Conservation (phyloP, 1,140 invertebrate species). For the Mizuhopecten yessoensis region DNA sequence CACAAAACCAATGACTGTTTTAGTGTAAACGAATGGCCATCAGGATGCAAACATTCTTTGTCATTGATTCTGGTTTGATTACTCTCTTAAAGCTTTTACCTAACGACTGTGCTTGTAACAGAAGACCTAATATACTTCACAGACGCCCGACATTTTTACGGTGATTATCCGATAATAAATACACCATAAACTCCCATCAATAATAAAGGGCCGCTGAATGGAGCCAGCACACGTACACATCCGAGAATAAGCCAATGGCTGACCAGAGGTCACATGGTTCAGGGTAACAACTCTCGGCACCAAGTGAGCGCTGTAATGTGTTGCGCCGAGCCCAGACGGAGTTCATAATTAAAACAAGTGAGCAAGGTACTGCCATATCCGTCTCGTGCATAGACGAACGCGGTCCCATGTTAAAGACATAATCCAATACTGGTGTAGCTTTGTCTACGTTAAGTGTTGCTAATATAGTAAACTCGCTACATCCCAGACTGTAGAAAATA, state of each 20-base stretch:
- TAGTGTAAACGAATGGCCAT: too few relatives aligned
- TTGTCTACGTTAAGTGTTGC: too few relatives aligned
- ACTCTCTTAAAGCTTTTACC: background rate
- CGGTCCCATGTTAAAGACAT: too few relatives aligned
- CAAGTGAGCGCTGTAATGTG: background rate
- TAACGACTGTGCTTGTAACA: background rate
- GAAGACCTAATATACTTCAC: background rate
- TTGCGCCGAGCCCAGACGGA: background rate
- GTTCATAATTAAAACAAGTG: slow-evolving; percentile 27
- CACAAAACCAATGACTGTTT: background rate
- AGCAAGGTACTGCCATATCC: background rate
- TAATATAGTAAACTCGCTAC: too few relatives aligned
- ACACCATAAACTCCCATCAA: background rate
- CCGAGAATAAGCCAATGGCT: background rate
- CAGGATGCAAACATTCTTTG: background rate
- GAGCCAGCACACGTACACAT: background rate
- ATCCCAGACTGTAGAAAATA: too few relatives aligned
- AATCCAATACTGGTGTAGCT: too few relatives aligned
- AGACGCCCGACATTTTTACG: slow-evolving; percentile 4
- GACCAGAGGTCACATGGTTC: background rate
- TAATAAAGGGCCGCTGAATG: background rate
- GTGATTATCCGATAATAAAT: slow-evolving; percentile 30
- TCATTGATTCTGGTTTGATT: background rate
- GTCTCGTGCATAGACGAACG: background rate
- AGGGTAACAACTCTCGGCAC: background rate